Conservation (phyloP, 2,113 vertebrate species). For the Passer domesticus region DNA sequence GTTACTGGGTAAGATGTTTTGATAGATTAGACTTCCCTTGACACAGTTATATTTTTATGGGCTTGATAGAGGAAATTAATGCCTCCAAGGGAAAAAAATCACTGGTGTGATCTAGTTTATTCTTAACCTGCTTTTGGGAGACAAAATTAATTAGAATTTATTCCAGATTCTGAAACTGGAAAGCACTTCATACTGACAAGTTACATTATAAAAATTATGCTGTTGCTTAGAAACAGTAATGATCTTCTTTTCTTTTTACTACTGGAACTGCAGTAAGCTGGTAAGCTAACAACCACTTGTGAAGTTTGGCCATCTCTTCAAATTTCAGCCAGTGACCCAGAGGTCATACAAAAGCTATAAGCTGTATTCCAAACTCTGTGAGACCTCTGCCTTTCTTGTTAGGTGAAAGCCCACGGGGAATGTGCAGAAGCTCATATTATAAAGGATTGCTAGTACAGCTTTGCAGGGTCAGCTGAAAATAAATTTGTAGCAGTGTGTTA, state of each 20-base stretch:
- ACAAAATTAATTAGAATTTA: neutral
- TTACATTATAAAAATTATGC: neutral
- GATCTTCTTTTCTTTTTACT: neutral
- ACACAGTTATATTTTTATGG: neutral
- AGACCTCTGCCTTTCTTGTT: neutral
- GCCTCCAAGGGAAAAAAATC: neutral
- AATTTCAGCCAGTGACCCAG: neutral
- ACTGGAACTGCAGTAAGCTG: neutral
- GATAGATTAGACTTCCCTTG: neutral
- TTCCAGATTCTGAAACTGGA: neutral
- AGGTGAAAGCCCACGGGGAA: neutral
- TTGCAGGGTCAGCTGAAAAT: neutral
- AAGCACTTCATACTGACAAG: neutral
- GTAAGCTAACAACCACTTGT: neutral
- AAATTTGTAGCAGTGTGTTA: neutral
- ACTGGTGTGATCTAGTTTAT: neutral
- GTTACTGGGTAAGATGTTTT: neutral
- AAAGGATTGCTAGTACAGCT: neutral
- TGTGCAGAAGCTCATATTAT: neutral
- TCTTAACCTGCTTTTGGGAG: neutral
- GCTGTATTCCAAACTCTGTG: neutral
- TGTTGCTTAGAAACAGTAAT: neutral
- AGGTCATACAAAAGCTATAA: neutral
- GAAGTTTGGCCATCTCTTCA: neutral
- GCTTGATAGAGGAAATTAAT: neutral